A percentile compares a stretch with the other conserved stretches of the same genome.
Conservation (phyloP, 2,797 vertebrate genomes). For the Halcyon leucocephala region DNA sequence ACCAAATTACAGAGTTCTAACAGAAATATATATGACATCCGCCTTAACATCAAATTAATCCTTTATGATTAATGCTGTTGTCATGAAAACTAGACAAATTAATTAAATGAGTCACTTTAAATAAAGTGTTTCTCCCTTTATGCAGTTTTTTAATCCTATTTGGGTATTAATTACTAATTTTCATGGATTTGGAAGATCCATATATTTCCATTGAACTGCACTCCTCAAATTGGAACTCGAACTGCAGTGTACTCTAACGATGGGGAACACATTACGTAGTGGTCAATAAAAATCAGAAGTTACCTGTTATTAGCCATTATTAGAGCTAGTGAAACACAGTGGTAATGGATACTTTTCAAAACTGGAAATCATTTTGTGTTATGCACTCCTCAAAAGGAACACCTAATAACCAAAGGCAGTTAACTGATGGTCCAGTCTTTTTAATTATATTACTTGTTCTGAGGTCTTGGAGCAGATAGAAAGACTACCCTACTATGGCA, state of each 20-base stretch:
- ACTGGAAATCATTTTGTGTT: background rate
- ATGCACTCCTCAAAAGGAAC: background rate
- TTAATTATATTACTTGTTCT: background rate
- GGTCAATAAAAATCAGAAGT: background rate
- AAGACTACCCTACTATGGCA: background rate
- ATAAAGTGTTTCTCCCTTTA: constrained; percentile 10
- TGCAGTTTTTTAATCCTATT: background rate
- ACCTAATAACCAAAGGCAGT: background rate
- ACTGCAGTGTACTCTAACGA: background rate
- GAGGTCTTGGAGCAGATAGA: background rate
- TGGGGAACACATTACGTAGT: fast-evolving
- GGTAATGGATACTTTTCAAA: background rate
- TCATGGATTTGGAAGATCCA: background rate
- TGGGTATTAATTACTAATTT: background rate
- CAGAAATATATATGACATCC: background rate
- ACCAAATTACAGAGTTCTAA: constrained; percentile 35
- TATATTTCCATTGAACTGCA: background rate
- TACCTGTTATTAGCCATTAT: background rate
- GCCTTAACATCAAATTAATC: constrained; percentile 48
- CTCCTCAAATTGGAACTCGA: background rate
- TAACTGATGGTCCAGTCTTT: background rate
- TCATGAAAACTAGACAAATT: constrained; percentile 2
- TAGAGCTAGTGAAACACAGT: background rate
- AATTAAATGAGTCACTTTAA: constrained; percentile 16
- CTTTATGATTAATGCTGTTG: constrained; percentile 27